Percentiles rank a stretch among this genome's conserved stretches.
Conservation (phyloP, 2,888 invertebrate genomes). For the Desoria tigrina region DNA sequence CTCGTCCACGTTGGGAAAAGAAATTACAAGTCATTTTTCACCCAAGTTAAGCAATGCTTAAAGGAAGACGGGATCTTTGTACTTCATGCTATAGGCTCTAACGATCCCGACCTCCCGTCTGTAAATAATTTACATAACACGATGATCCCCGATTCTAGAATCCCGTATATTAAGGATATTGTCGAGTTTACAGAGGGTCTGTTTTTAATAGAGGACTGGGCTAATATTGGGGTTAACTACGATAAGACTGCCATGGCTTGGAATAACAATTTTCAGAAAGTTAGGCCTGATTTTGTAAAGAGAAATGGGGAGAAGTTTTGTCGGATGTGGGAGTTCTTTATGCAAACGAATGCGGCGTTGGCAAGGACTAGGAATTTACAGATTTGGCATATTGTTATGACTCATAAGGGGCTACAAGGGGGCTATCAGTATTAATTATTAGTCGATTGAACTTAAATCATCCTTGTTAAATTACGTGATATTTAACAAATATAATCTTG, state of each 20-base stretch:
- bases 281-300: background rate
- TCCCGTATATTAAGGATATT: background rate
- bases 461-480: too few species aligned
- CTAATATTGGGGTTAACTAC: conserved; percentile 24
- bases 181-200: background rate
- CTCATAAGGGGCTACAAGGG: conserved; percentile 24
- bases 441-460: too few species aligned
- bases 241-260: conserved; percentile 18
- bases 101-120: conserved; percentile 7
- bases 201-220: background rate
- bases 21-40: conserved; percentile 16
- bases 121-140: background rate
- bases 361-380: conserved; percentile 24
- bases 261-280: conserved; percentile 14
- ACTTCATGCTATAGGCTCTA: conserved; percentile 13
- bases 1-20: conserved; percentile 17
- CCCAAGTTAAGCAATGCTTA: conserved; percentile 2
- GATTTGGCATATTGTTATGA: conserved; percentile 32
- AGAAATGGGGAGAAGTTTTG: conserved; percentile 20
- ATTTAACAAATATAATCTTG: too few species aligned
- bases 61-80: conserved; percentile 21
- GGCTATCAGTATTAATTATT: too few species aligned
- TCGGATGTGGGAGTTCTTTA: conserved; percentile 28
- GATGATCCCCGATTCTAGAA: background rate
- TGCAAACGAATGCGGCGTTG: conserved; percentile 18